Evolutionary conservation across 2,888 invertebrate species (phyloP).

Genomic region (Parnassius orleans): DNA sequence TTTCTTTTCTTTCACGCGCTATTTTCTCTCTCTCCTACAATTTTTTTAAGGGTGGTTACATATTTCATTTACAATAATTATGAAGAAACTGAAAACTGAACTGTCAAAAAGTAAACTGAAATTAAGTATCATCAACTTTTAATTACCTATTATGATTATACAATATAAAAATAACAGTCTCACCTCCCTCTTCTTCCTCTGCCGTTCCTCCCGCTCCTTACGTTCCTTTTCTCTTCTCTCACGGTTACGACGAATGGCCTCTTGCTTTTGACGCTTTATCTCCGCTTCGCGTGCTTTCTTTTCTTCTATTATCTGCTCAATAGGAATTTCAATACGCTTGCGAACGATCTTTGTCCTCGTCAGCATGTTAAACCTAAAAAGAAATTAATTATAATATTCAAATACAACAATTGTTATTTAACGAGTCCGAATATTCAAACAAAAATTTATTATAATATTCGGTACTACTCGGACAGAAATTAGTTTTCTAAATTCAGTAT

Average conservation of each 20-base stretch:
- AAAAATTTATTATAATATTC: too few relatives aligned
- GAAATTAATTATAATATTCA: neutral
- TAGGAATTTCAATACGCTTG: constrained; percentile 64
- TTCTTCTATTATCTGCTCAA: constrained; percentile 70
- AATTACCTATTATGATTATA: too few relatives aligned
- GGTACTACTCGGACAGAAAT: too few relatives aligned
- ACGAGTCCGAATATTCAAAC: too few relatives aligned
- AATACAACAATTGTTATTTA: too few relatives aligned
- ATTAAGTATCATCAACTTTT: too few relatives aligned
- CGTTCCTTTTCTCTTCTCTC: constrained; percentile 53
- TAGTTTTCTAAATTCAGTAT: too few relatives aligned
- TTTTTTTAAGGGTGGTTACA: too few relatives aligned
- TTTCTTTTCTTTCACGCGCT: constrained; percentile 45
- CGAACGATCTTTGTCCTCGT: constrained; percentile 70
- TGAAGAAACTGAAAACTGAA: too few relatives aligned
- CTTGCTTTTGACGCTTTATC: constrained; percentile 53
- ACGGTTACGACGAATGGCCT: constrained; percentile 44
- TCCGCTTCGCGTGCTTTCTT: constrained; percentile 59
- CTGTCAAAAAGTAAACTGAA: too few relatives aligned
- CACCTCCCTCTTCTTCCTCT: constrained; percentile 68
- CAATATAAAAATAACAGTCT: neutral
- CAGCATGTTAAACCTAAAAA: constrained; percentile 65
- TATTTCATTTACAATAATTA: too few relatives aligned
- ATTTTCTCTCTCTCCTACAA: constrained; percentile 53
- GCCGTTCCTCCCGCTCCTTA: constrained; percentile 59